Base-by-base conservation (phyloP, 1,140 invertebrate genomes). In the Anoplolepis gracilipes region DNA sequence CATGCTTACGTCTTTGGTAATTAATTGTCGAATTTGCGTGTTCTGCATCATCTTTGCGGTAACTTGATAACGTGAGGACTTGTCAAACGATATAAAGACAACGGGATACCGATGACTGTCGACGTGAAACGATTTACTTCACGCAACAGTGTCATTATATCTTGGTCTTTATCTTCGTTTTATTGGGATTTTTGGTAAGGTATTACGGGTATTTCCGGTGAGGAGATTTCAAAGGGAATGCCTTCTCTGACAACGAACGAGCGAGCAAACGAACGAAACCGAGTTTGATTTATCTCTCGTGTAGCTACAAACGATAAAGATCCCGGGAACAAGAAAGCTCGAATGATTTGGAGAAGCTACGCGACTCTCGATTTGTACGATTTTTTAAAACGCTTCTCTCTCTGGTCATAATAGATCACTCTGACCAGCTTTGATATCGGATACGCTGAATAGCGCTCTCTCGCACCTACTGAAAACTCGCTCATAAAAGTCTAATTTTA, bases 401-500 rank as follows among this genome's bases (percentile, higher is more conserved):
- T 53, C 25, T 19, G n/a, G 53, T 72, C 84, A 84, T 88, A 89
- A 88, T 88, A 77, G 88, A 73, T 25, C 79, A 19, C 55, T 13
- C 33, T 39, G 49, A 53, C 16, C 62, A 59, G 53, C 88, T 92
- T 92, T 92, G 91, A 91, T 92, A 91, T 90, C 62, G 88, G 91
- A 92, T 89, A 92, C 86, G 87, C 30, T 84, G 88, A 77, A 57
- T 46, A 64, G 84, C 65, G 69, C 42, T 84, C 77, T 81, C 87
- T 90, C 65, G 87, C 81, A 89, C 72, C 90, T 87, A 84, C 81
- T 57, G 77, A 87, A 81, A 85, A 49, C 16, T 28, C 69, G 85
- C 89, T 92, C 91, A 86, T 91, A 91, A 92, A 92, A 88, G 86
- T 92, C 91, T 92, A 92, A 90, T 92, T 92, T 92, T 91, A 92